Base-by-base conservation (phyloP, 2,113 vertebrate genomes). In the Uria aalge region DNA sequence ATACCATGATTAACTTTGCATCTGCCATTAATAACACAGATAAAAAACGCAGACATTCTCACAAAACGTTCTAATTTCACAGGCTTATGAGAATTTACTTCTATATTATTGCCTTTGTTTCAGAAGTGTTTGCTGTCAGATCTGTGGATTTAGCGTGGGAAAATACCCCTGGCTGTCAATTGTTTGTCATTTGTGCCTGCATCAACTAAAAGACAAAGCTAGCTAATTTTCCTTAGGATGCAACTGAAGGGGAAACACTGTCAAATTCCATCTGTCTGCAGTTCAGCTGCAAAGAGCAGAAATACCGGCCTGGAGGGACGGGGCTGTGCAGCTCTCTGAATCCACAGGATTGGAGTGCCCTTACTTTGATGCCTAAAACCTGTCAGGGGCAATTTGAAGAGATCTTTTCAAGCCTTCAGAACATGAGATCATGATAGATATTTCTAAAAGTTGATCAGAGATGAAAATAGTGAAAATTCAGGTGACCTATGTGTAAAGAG, bases 391-490 rank as follows among this genome's bases (percentile, higher is more conserved):
- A 85, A 92, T 97, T 78, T 86, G 60, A 94, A 77, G 67, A 95
- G 89, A 97, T 90, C 91, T 97, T 97, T 97, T 97, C 95, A 96
- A 91, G 73, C 52, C 81, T 92, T 95, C 85, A 84, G 72, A 92
- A 76, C 50, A 57, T 36, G 48, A 62, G 69, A 87, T 59, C 57
- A 38, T 2, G 1, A 62, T 32, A 90, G 12, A 19, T 76, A 59
- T 91, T 85, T 82, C 69, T 77, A 67, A 92, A 92, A 96, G 78
- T 38, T 45, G 38, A 69, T 94, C 69, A 8, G 23, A 79, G 66
- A 62, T 26, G 38, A 88, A 90, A 67, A 36, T 18, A 50, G 45
- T 63, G 74, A 95, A 96, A 94, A 92, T 66, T 85, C 60, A 52
- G 9, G n/a, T 78, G 62, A 80, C 84, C 8, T 90, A 57, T 67